Evolutionary conservation across 2,113 vertebrate genomes (phyloP).

Genomic region (Romanogobio albipinnatus): DNA sequence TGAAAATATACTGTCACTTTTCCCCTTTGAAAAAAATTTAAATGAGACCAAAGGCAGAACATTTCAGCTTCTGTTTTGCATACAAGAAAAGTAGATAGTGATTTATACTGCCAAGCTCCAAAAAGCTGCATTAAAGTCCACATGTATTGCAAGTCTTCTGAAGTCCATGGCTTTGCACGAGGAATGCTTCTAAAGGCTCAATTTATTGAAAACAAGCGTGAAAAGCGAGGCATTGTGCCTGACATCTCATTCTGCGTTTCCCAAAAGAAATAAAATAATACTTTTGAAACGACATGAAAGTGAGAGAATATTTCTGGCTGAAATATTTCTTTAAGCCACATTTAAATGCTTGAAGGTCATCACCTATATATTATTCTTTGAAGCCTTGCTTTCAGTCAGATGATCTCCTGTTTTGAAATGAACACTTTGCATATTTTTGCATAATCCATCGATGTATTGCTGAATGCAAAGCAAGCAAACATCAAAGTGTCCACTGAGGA

Average conservation of each 20-base stretch:
- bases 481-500: not conserved
- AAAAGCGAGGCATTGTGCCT: not conserved
- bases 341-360: not conserved
- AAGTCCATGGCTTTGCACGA: not conserved
- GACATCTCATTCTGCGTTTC: not conserved
- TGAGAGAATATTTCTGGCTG: not conserved
- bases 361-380: not conserved
- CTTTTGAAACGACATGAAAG: not conserved
- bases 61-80: not conserved
- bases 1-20: not conserved
- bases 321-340: not conserved
- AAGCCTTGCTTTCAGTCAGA: not conserved
- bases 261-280: slow-evolving; percentile 10
- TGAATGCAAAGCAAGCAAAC: slow-evolving; percentile 23
- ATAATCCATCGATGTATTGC: not conserved
- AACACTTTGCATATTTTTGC: slow-evolving; percentile 13
- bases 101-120: not conserved
- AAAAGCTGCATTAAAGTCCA: not conserved
- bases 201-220: slow-evolving; percentile 4
- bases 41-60: not conserved
- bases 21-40: not conserved
- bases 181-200: not conserved
- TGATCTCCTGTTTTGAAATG: not conserved
- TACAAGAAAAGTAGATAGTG: not conserved
- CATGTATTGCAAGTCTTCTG: not conserved